These are phyloP conservation scores for Eutrigla gurnardus DNA, from an alignment of 2,797 vertebrate genomes.

Conservation along the genomic window DNA sequence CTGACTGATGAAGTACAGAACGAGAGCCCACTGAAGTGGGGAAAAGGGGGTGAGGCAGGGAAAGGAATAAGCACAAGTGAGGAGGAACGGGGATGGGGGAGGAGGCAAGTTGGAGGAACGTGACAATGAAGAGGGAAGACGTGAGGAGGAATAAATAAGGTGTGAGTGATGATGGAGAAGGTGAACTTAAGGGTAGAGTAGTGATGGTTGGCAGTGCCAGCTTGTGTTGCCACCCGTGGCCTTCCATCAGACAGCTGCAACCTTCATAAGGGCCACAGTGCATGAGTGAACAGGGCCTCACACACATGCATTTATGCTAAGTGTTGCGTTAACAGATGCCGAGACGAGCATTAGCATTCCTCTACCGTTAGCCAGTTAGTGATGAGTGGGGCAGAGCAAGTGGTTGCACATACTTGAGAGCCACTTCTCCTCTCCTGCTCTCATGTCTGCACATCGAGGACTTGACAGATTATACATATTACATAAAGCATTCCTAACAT, in stretches of 20 bases:
- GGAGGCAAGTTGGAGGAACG: conserved; percentile 4
- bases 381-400: conserved; percentile 51
- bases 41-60: conserved; percentile 33
- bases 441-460: conserved; percentile 37
- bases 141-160: conserved; percentile 41
- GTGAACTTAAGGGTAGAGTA: conserved; percentile 63
- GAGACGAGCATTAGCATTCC: conserved; percentile 64
- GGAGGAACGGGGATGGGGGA: neutral
- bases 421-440: conserved; percentile 30
- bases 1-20: conserved; percentile 59
- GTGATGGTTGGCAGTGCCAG: conserved; percentile 63
- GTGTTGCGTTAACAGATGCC: conserved; percentile 45
- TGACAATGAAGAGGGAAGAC: conserved; percentile 29
- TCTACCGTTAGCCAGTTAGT: conserved; percentile 49
- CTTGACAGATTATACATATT: conserved; percentile 42
- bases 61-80: conserved; percentile 5
- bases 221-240: conserved; percentile 65
- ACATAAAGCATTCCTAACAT: conserved; percentile 19
- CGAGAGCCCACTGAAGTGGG: conserved; percentile 47
- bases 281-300: conserved; percentile 34
- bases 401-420: conserved; percentile 39
- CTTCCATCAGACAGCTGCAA: conserved; percentile 65
- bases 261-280: conserved; percentile 63
- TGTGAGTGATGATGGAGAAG: conserved; percentile 44
- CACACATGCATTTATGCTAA: neutral